These are phyloP conservation scores for Falco naumanni DNA, from an alignment of 2,797 vertebrate species.

Conservation along the genomic window DNA sequence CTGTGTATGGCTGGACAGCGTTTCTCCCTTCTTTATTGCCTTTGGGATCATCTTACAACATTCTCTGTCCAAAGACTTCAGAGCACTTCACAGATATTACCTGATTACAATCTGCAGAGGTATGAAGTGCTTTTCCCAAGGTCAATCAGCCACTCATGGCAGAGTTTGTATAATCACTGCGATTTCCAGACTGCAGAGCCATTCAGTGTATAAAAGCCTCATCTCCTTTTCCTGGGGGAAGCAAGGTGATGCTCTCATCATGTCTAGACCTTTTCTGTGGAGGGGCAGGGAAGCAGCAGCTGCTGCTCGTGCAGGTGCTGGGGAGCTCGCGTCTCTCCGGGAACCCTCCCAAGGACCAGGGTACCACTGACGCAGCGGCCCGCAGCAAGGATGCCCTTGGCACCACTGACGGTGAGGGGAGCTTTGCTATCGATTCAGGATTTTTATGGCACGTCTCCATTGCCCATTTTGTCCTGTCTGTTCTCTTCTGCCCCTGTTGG, in stretches of 20 bases:
- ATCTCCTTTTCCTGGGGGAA: not conserved
- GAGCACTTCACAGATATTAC: not conserved
- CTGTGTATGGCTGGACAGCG: not conserved
- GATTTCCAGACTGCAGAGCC: not conserved
- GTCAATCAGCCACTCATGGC: not conserved
- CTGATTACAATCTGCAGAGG: constrained; percentile 28
- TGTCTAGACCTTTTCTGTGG: not conserved
- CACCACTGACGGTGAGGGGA: rapidly evolving
- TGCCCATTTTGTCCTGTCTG: not conserved
- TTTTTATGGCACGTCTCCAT: rapidly evolving
- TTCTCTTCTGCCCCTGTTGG: not conserved
- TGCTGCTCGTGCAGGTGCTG: not conserved
- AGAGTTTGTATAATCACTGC: not conserved
- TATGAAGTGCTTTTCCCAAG: not conserved
- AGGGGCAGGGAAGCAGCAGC: not conserved
- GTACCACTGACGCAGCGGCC: rapidly evolving
- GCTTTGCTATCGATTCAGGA: not conserved
- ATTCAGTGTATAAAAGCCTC: not conserved
- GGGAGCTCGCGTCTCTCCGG: not conserved
- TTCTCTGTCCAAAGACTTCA: not conserved
- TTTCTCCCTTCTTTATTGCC: constrained; percentile 28
- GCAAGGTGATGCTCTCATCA: not conserved
- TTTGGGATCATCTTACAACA: constrained; percentile 22
- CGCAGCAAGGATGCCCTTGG: not conserved
- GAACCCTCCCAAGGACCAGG: not conserved